Conservation (phyloP, 23 tunicate species). For the Botrylloides violaceus region DNA sequence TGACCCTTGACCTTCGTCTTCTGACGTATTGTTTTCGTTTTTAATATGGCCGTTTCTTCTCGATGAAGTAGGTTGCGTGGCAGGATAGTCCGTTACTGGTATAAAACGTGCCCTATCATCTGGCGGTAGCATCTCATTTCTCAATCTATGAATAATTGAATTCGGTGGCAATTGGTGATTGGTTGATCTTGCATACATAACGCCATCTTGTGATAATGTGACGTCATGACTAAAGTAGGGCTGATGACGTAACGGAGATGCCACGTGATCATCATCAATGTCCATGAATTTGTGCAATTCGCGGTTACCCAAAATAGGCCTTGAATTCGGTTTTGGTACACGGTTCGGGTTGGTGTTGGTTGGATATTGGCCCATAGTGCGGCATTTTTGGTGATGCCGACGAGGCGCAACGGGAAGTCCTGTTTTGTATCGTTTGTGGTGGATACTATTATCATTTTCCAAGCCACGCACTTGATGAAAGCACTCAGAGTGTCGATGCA, state of each 20-base stretch:
- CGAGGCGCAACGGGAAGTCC: neutral
- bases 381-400: neutral
- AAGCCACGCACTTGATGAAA: neutral
- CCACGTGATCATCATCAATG: neutral
- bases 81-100: neutral
- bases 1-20: neutral
- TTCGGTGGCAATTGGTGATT: neutral
- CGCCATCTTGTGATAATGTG: neutral
- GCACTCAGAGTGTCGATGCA: neutral
- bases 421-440: neutral
- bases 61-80: neutral
- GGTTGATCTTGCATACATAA: no score
- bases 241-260: neutral
- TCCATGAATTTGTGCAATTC: neutral
- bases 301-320: neutral
- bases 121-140: neutral
- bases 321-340: neutral
- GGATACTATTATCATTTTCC: neutral
- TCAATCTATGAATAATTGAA: neutral
- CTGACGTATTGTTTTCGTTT: neutral
- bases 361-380: neutral
- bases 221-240: neutral
- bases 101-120: neutral
- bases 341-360: neutral
- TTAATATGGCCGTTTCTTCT: neutral